phyloP scores from a whole-genome alignment of 2,888 invertebrate genomes.

The Rhodophaea formosa region DNA sequence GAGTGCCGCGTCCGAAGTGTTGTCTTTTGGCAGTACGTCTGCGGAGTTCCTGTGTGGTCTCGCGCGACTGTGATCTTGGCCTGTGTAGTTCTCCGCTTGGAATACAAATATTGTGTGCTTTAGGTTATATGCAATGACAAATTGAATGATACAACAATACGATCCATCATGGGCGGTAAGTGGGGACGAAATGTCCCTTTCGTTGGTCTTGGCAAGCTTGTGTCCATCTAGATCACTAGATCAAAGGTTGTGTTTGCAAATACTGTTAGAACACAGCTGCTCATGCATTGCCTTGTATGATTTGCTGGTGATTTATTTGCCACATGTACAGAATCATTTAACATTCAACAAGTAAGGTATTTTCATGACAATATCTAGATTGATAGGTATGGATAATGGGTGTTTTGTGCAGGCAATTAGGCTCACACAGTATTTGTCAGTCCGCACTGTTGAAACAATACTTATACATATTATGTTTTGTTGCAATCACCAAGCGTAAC shows the following conservation, averaged over 20 bases:
- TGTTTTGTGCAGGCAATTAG: not conserved
- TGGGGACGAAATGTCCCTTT: slow-evolving; percentile 31
- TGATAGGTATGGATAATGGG: not conserved
- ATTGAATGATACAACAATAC: slow-evolving; percentile 48
- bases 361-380: no score
- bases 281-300: slow-evolving; percentile 2
- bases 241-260: slow-evolving; percentile 16
- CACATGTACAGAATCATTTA: slow-evolving; percentile 1
- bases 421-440: not conserved
- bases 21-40: slow-evolving; percentile 46
- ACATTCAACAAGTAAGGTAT: not conserved
- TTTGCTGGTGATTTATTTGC: slow-evolving; percentile 7
- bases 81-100: slow-evolving; percentile 52
- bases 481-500: not conserved
- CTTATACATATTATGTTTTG: not conserved
- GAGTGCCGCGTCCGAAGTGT: slow-evolving; percentile 46
- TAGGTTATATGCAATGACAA: slow-evolving; percentile 48
- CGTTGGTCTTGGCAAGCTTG: slow-evolving; percentile 23
- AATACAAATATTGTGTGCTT: slow-evolving; percentile 41
- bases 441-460: not conserved
- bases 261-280: slow-evolving; percentile 8
- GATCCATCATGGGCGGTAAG: slow-evolving; percentile 69
- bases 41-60: slow-evolving; percentile 28
- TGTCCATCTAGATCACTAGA: slow-evolving; percentile 21
- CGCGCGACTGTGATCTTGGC: slow-evolving; percentile 53